Conservation (phyloP, 64 coral and sea anemone species). For the Montipora foliosa region DNA sequence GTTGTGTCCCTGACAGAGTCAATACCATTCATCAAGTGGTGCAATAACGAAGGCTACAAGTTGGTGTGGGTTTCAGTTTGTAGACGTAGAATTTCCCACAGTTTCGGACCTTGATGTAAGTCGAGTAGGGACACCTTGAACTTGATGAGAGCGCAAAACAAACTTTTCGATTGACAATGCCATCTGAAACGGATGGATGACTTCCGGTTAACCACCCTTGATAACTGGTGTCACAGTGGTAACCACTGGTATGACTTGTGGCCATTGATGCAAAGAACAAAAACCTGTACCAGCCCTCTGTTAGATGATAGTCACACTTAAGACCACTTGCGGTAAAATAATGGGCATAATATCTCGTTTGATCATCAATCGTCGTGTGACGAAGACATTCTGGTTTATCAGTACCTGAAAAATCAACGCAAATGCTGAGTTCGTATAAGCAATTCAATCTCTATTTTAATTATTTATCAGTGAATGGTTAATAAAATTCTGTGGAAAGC, state of each 20-base stretch:
- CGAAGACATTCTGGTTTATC: neutral
- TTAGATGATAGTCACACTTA: constrained; percentile 52
- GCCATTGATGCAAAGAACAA: constrained; percentile 19
- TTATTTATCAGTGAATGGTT: too few species aligned
- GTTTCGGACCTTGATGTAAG: constrained; percentile 68
- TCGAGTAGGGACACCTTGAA: constrained; percentile 19
- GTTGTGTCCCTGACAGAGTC: too few species aligned
- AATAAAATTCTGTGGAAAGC: too few species aligned
- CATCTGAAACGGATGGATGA: constrained; percentile 64
- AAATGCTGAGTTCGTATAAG: too few species aligned
- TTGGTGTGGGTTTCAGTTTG: constrained; percentile 64
- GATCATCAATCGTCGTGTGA: neutral
- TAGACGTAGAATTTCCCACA: constrained; percentile 88
- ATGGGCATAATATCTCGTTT: neutral
- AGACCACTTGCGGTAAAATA: too few species aligned
- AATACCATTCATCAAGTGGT: neutral
- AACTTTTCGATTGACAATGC: constrained; percentile 55
- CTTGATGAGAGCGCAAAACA: constrained; percentile 52
- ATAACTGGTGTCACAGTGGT: constrained; percentile 34
- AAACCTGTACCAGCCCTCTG: constrained; percentile 87
- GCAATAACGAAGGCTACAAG: constrained; percentile 75
- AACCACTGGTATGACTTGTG: neutral
- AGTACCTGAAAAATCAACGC: neutral
- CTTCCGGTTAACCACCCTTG: constrained; percentile 68
- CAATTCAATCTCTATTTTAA: too few species aligned